Percentiles rank a stretch among this genome's conserved stretches.
These are phyloP conservation scores for Baronia brevicornis DNA, from an alignment of 2,888 invertebrate genomes.

Conservation along the genomic window DNA sequence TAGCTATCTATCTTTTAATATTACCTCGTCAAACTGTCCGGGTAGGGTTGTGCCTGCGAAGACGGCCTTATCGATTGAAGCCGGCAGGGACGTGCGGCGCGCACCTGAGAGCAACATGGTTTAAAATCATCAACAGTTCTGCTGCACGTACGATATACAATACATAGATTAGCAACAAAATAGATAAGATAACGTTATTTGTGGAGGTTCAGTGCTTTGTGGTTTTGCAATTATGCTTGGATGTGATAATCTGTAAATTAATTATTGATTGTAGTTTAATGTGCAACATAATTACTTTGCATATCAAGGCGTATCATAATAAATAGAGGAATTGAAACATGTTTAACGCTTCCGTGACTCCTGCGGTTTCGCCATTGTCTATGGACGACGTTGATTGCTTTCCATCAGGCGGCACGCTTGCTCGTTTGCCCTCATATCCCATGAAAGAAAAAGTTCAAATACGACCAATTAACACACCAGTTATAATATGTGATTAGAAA, in stretches of 20 bases:
- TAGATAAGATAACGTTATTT: constrained; percentile 56
- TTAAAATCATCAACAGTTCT: constrained; percentile 32
- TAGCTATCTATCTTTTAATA: no score
- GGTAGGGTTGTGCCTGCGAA: constrained; percentile 23
- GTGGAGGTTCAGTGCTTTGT: constrained; percentile 30
- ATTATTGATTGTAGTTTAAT: constrained; percentile 23
- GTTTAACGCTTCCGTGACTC: no score
- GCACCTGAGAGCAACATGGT: constrained; percentile 63
- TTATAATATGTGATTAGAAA: no score
- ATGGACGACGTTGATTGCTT: no score
- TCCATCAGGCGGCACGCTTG: no score
- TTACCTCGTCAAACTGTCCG: constrained; percentile 39
- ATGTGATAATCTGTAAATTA: constrained; percentile 16
- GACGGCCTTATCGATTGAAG: constrained; percentile 27
- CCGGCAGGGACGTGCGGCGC: constrained; percentile 46
- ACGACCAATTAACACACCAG: no score
- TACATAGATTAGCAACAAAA: constrained; percentile 42
- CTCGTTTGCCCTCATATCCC: no score
- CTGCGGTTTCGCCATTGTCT: no score
- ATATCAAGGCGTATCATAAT: no score
- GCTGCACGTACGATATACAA: constrained; percentile 29
- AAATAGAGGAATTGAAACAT: no score
- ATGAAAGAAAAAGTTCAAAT: no score
- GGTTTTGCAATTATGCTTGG: constrained; percentile 30
- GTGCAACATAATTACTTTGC: background rate